Percentiles rank a stretch among this genome's conserved stretches.
Evolutionary conservation across 2,113 vertebrate species (phyloP).

Genomic region (Isichthys henryi): DNA sequence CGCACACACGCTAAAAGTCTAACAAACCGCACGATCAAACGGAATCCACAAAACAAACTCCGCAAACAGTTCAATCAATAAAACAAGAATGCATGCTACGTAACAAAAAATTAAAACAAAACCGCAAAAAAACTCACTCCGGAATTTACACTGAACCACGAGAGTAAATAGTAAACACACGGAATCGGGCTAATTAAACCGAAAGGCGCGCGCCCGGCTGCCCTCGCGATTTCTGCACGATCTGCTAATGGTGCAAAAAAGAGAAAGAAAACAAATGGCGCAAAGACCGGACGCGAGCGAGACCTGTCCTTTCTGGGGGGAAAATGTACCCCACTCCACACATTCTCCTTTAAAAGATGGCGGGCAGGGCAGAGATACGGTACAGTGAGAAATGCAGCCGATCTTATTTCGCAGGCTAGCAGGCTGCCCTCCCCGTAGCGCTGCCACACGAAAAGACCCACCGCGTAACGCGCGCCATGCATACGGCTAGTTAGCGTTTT

Average conservation of each 20-base stretch:
- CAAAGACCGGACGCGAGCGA: background rate
- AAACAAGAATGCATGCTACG: background rate
- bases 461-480: conserved; percentile 20
- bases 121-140: background rate
- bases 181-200: background rate
- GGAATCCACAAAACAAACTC: background rate
- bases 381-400: conserved; percentile 41
- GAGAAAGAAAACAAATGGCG: background rate
- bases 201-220: background rate
- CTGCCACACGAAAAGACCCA: conserved; percentile 6
- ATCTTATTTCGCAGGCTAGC: conserved; percentile 38
- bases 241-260: background rate
- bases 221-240: background rate
- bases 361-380: conserved; percentile 65
- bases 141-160: background rate
- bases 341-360: conserved; percentile 81
- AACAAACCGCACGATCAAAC: background rate
- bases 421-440: conserved; percentile 36
- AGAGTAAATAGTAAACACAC: background rate
- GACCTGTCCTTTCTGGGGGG: background rate
- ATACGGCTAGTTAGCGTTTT: background rate
- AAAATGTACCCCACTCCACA: conserved; percentile 13
- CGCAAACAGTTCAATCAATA: background rate
- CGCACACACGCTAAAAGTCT: background rate
- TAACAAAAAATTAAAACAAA: background rate